These are phyloP conservation scores for Thalpophila matura DNA, from an alignment of 2,888 invertebrate genomes.

Conservation along the genomic window DNA sequence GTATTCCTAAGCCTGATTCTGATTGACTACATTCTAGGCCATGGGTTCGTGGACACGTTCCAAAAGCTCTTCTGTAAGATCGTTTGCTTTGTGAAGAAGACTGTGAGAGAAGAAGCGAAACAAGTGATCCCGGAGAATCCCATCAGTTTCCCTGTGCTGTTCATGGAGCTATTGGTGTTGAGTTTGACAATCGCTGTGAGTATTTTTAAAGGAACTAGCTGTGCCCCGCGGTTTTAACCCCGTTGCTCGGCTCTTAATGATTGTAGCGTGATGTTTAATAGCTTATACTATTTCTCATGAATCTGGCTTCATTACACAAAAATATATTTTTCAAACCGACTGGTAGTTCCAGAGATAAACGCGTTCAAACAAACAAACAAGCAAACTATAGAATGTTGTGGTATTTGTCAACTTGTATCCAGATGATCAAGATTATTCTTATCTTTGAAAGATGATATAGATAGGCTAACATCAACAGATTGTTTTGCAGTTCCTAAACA, in stretches of 20 bases:
- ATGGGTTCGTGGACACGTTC: constrained; percentile 76
- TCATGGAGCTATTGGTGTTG: constrained; percentile 75
- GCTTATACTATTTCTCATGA: too few relatives aligned
- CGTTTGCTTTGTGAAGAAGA: constrained; percentile 72
- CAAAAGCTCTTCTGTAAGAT: constrained; percentile 72
- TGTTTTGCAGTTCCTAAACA: constrained; percentile 77
- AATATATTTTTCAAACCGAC: too few relatives aligned
- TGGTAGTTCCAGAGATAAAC: too few relatives aligned
- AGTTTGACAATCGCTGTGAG: constrained; percentile 75
- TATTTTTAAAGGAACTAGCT: constrained; percentile 18
- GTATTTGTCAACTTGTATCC: too few relatives aligned
- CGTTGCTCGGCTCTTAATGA: too few relatives aligned
- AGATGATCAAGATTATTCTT: too few relatives aligned
- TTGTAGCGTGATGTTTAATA: too few relatives aligned
- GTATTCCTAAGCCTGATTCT: constrained; percentile 74
- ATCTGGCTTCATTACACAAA: too few relatives aligned
- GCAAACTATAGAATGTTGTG: too few relatives aligned
- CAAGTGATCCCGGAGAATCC: constrained; percentile 59
- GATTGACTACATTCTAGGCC: constrained; percentile 77
- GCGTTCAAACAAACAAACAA: neutral
- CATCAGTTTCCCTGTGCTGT: constrained; percentile 71
- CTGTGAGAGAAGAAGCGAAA: constrained; percentile 72
- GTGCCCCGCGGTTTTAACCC: too few relatives aligned
- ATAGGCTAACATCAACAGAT: neutral
- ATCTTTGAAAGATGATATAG: neutral